Conservation (phyloP, 2,113 vertebrate species). For the Tiliqua scincoides region DNA sequence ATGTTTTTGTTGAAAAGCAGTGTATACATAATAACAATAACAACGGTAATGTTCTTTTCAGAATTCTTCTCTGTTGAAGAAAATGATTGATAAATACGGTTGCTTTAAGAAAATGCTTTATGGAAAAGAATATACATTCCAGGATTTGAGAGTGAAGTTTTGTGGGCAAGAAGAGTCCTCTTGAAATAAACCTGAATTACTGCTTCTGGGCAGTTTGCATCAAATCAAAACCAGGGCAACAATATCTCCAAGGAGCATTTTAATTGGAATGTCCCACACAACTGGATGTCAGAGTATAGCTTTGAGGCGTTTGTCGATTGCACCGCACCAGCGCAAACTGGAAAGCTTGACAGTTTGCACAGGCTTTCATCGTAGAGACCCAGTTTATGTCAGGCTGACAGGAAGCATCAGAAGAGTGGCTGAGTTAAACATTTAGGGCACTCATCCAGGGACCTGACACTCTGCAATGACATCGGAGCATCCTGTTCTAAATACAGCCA, state of each 20-base stretch:
- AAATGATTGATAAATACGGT: too few species aligned
- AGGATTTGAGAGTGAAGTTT: conserved; percentile 7
- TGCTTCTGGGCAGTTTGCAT: conserved; percentile 18
- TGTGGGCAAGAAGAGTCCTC: neutral
- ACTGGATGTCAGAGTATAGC: conserved; percentile 14
- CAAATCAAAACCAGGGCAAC: neutral
- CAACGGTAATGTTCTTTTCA: too few species aligned
- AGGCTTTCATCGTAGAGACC: conserved; percentile 35
- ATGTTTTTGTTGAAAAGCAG: too few species aligned
- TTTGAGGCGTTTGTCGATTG: conserved; percentile 27
- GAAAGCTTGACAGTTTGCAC: conserved; percentile 17
- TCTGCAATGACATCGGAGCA: conserved; percentile 1
- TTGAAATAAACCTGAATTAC: neutral
- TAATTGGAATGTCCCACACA: conserved; percentile 8
- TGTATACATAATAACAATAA: too few species aligned
- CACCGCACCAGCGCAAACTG: neutral
- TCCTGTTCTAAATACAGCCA: conserved; percentile 21
- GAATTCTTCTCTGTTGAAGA: neutral
- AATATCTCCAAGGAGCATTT: conserved; percentile 24
- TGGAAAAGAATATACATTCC: conserved; percentile 6
- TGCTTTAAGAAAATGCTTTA: neutral
- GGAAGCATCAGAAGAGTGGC: conserved; percentile 32
- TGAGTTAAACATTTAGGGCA: conserved; percentile 26
- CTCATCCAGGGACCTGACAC: conserved; percentile 1
- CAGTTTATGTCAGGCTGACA: conserved; percentile 42